Evolutionary conservation across 2,888 invertebrate species (phyloP).

Genomic region (Parnassius mnemosyne): DNA sequence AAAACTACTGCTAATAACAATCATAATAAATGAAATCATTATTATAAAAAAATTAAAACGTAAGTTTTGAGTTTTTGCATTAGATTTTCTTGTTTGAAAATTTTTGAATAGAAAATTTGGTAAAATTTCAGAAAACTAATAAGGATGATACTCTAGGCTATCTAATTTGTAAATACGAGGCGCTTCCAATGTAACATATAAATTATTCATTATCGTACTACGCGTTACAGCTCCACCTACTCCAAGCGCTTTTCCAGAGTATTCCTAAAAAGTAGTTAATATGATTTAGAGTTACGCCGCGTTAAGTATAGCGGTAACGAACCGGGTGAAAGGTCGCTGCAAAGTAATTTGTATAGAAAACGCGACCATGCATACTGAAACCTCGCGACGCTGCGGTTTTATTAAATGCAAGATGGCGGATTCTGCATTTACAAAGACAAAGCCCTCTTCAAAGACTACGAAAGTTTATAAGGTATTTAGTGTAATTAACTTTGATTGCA

Average conservation of each 20-base stretch:
- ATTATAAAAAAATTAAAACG: too few species aligned
- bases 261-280: constrained; percentile 58
- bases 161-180: constrained; percentile 40
- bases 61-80: too few species aligned
- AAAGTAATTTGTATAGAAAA: constrained; percentile 50
- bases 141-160: constrained; percentile 34
- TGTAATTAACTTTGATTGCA: constrained; percentile 38
- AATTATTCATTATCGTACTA: constrained; percentile 52
- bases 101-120: too few species aligned
- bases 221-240: constrained; percentile 24
- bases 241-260: constrained; percentile 28
- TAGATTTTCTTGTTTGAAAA: too few species aligned
- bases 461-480: constrained; percentile 5
- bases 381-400: constrained; percentile 25
- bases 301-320: constrained; percentile 38
- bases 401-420: constrained; percentile 29
- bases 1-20: too few species aligned
- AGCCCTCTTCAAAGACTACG: neutral
- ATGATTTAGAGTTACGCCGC: constrained; percentile 48
- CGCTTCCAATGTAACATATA: constrained; percentile 44
- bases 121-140: too few species aligned
- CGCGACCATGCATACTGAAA: constrained; percentile 52
- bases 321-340: constrained; percentile 34
- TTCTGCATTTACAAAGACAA: constrained; percentile 43
- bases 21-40: too few species aligned